These are phyloP conservation scores for Proteles cristata DNA, from an alignment of 2,113 vertebrate genomes.

Conservation along the genomic window DNA sequence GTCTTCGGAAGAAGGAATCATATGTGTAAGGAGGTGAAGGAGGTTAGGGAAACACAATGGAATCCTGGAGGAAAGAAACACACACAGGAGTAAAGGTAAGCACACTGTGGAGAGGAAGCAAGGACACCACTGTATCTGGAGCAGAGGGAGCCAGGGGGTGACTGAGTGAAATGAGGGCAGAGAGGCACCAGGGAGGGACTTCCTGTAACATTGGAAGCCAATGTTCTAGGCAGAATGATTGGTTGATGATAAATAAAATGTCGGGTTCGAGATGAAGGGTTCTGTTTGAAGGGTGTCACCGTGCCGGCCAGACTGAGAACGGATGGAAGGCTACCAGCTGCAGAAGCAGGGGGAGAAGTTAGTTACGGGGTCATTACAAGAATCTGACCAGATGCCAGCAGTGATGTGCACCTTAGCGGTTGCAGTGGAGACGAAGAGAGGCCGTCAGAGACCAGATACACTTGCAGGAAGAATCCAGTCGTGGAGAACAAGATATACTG, in stretches of 20 bases:
- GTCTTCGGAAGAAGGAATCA: not conserved
- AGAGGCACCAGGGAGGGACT: rapidly evolving
- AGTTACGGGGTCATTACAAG: rapidly evolving
- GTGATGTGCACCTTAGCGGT: rapidly evolving
- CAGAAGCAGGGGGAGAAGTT: rapidly evolving
- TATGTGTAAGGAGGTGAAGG: not conserved
- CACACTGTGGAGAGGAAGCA: not conserved
- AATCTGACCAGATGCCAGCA: not conserved
- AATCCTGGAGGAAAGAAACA: not conserved
- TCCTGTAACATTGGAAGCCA: not conserved
- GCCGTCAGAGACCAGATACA: not conserved
- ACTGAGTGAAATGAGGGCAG: rapidly evolving
- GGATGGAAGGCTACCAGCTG: no score
- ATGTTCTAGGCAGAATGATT: no score
- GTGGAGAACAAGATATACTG: not conserved
- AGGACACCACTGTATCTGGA: rapidly evolving
- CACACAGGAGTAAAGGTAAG: not conserved
- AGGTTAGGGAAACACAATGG: rapidly evolving
- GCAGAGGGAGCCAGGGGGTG: not conserved
- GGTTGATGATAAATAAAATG: no score
- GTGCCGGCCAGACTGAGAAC: rapidly evolving
- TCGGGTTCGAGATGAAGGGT: not conserved
- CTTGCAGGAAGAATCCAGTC: not conserved
- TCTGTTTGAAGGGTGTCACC: not conserved
- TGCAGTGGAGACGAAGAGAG: rapidly evolving